Evolutionary conservation across 2,113 vertebrate species (phyloP), one percentile per base, ranked within the genome.

Genomic region (Cygnus atratus): DNA sequence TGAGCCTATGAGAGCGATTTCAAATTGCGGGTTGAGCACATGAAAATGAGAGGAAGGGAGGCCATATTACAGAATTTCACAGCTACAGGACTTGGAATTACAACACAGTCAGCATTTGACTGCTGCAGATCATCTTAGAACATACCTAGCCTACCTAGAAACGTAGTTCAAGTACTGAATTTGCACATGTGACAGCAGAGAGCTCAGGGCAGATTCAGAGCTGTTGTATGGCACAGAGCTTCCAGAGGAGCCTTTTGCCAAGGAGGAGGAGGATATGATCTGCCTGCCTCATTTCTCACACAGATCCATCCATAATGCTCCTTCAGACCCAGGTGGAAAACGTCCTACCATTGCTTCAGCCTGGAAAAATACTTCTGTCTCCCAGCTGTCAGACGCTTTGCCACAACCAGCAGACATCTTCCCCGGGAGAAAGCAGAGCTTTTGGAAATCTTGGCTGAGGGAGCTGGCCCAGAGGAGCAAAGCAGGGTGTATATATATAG

Each of bases 331-430:
- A 91, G 89, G 77, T 96, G 77, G 93, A 91, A 85, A 75, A 13
- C 3, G 2, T 83, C 25, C 39, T 44, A 70, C 61, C 29, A 75
- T 24, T 20, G 28, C 35, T 71, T 81, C 83, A 92, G 54, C 88
- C 59, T 92, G 85, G 71, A 91, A 90, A 63, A 93, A 35, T 88
- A 75, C 46, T 93, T 76, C 62, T 86, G 70, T 61, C 86, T 94
- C 83, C 48, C 52, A 94, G 65, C 39, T 95, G 76, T 78, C 83
- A 90, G 73, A 57, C 65, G 16, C 88, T 90, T 87, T 81, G 48
- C 76, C 74, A 21, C 52, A 74, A 62, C 37, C 26, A 87, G 35
- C 52, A 94, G 63, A 71, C 2, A 0, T 55, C 85, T 94, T 33
- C n/a, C 52, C 39, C 39, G 39, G 39, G 71, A 73, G 72, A 76